These are phyloP conservation scores for Drosophila anceps DNA, from an alignment of 2,888 invertebrate species.

Conservation along the genomic window DNA sequence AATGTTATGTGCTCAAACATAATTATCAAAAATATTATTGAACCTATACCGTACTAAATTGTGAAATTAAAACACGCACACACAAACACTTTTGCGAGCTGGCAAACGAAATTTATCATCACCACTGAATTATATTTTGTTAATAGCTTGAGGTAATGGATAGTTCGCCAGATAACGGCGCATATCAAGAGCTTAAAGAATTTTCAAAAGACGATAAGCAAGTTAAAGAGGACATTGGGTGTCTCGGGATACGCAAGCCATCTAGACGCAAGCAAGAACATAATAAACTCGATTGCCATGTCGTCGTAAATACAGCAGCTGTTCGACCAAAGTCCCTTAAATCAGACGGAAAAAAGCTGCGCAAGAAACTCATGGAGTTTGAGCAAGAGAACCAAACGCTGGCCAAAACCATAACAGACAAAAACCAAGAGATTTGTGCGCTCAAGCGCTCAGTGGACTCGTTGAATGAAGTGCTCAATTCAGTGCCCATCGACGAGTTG, in stretches of 20 bases:
- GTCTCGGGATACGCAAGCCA: conserved; percentile 21
- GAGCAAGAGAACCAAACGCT: conserved; percentile 76
- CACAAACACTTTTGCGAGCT: conserved; percentile 26
- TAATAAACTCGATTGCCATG: conserved; percentile 41
- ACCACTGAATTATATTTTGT: conserved; percentile 40
- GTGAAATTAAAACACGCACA: conserved; percentile 48
- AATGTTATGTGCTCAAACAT: conserved; percentile 30
- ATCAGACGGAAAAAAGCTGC: conserved; percentile 66
- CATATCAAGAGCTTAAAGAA: conserved; percentile 16
- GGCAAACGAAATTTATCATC: conserved; percentile 21
- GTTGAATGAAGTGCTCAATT: conserved; percentile 82
- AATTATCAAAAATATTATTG: conserved; percentile 29
- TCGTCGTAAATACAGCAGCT: conserved; percentile 49
- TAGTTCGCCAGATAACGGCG: conserved; percentile 49
- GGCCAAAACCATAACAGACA: conserved; percentile 71
- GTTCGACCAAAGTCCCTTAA: conserved; percentile 26
- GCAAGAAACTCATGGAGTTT: conserved; percentile 71
- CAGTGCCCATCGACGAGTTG: conserved; percentile 82
- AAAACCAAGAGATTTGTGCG: conserved; percentile 79
- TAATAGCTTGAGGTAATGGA: conserved; percentile 64
- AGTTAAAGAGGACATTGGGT: conserved; percentile 6
- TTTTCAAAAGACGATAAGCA: conserved; percentile 1
- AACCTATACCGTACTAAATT: conserved; percentile 49
- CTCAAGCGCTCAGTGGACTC: conserved; percentile 80
- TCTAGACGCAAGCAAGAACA: conserved; percentile 47